Evolutionary conservation across 1,140 invertebrate species (phyloP).

Genomic region (Calosoma granatense): DNA sequence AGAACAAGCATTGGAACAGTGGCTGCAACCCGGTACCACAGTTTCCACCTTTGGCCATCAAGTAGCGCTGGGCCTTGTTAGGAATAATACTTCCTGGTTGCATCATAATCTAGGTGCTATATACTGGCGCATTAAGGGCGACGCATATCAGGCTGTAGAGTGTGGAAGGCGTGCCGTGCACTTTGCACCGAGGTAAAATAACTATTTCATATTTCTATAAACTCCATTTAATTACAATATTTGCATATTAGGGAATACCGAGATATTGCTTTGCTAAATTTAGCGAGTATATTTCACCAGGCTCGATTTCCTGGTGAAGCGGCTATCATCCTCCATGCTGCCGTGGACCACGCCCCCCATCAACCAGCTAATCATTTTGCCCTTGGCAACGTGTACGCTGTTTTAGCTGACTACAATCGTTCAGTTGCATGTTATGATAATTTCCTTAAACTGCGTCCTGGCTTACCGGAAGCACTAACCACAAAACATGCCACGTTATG

Average conservation of each 20-base stretch:
- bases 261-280: constrained; percentile 68
- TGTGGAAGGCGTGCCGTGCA: constrained; percentile 69
- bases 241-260: constrained; percentile 50
- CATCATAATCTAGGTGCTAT: constrained; percentile 75
- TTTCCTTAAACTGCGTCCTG: constrained; percentile 48
- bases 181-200: constrained; percentile 59
- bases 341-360: constrained; percentile 64
- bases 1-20: constrained; percentile 54
- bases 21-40: constrained; percentile 49
- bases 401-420: constrained; percentile 52
- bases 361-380: constrained; percentile 66
- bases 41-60: constrained; percentile 56
- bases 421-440: constrained; percentile 58
- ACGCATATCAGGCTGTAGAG: constrained; percentile 68
- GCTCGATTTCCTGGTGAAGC: constrained; percentile 65
- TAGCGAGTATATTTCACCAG: constrained; percentile 74
- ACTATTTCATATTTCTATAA: constrained; percentile 3
- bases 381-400: constrained; percentile 66
- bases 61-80: constrained; percentile 49
- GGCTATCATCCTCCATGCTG: constrained; percentile 64
- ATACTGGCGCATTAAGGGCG: constrained; percentile 74
- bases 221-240: constrained; percentile 12
- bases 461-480: constrained; percentile 39
- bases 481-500: constrained; percentile 59
- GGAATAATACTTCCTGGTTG: constrained; percentile 72